These are phyloP conservation scores for Psephotus haematonotus DNA, from an alignment of 2,113 vertebrate genomes.

Conservation along the genomic window DNA sequence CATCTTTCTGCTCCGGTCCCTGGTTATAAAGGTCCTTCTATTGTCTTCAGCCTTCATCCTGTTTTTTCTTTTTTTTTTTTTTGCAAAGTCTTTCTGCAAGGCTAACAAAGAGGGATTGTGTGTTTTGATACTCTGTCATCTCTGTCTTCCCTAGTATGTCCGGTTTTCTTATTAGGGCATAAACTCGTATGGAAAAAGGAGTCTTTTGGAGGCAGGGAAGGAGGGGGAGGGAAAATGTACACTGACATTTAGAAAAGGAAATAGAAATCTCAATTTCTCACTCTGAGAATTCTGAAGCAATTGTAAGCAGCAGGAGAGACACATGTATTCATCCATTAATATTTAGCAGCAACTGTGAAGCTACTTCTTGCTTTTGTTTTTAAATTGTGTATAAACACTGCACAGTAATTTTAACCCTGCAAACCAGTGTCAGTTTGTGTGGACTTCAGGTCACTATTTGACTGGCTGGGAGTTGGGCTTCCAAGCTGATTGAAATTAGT, in stretches of 20 bases:
- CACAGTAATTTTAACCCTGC: neutral
- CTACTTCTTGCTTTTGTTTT: neutral
- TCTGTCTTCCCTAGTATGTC: slow-evolving; percentile 44
- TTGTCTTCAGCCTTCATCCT: slow-evolving; percentile 61
- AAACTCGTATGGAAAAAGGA: slow-evolving; percentile 23
- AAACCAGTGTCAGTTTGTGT: neutral
- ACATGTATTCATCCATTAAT: neutral
- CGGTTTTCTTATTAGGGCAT: slow-evolving; percentile 56
- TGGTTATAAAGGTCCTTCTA: slow-evolving; percentile 46
- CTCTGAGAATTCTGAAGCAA: neutral
- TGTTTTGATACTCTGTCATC: slow-evolving; percentile 38
- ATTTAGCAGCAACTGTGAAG: neutral
- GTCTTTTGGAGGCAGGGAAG: slow-evolving; percentile 3
- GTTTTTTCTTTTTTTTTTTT: neutral
- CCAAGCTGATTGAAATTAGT: neutral
- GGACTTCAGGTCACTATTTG: neutral
- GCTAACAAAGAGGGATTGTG: slow-evolving; percentile 64
- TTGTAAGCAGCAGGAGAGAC: neutral
- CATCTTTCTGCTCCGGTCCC: neutral
- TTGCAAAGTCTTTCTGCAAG: slow-evolving; percentile 25
- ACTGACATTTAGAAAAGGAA: slow-evolving; percentile 38
- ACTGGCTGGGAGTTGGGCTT: neutral
- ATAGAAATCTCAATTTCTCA: neutral
- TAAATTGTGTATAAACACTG: neutral
- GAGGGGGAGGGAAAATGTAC: slow-evolving; percentile 1